These are phyloP conservation scores for Ia io DNA, from an alignment of 2,113 vertebrate species.

Conservation along the genomic window DNA sequence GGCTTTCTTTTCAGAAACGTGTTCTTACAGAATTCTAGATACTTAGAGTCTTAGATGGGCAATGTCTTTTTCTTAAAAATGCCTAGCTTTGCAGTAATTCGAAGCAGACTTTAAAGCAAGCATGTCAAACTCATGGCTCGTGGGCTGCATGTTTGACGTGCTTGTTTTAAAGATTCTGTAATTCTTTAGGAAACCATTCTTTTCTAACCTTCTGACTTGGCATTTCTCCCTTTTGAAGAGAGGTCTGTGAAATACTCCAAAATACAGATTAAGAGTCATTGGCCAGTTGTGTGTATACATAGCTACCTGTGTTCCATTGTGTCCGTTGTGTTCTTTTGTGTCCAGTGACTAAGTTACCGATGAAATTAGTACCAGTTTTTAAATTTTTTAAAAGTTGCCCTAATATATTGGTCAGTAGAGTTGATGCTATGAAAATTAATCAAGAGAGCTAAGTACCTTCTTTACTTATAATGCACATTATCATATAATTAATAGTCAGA, in stretches of 20 bases:
- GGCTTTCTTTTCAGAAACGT: background rate
- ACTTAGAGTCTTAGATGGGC: background rate
- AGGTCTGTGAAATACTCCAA: background rate
- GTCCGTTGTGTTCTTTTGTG: background rate
- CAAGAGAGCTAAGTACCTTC: background rate
- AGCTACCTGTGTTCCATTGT: background rate
- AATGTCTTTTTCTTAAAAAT: background rate
- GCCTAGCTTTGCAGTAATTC: background rate
- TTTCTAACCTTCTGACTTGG: background rate
- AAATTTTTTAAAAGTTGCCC: background rate
- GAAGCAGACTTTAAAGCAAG: background rate
- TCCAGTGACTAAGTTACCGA: background rate
- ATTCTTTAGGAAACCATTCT: background rate
- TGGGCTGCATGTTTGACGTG: too few relatives aligned
- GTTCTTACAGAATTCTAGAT: background rate
- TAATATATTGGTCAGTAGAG: background rate
- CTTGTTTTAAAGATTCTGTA: background rate
- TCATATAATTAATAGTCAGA: background rate
- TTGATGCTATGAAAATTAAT: slow-evolving; percentile 11
- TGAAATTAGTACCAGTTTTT: slow-evolving; percentile 26
- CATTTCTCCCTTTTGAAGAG: background rate
- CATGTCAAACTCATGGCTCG: too few relatives aligned
- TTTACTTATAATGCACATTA: background rate
- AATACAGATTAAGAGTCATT: background rate
- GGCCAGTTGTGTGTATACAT: background rate